Percentiles rank a stretch among this genome's conserved stretches.
Conservation (phyloP, 1,140 invertebrate species). For the Drosophila repleta region DNA sequence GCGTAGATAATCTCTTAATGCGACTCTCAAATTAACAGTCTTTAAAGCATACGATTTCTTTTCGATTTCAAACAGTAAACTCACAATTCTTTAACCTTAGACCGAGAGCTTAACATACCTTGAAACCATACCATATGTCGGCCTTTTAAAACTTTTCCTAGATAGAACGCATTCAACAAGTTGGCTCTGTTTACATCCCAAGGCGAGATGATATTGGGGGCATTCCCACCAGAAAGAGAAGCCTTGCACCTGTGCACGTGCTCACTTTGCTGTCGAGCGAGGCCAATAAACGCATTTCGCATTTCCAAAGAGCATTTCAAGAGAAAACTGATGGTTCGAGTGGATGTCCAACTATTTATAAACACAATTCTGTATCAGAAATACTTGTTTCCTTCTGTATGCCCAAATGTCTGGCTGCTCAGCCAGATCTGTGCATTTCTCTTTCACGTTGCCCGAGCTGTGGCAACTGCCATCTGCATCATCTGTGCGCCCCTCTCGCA, state of each 20-base stretch:
- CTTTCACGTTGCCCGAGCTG: slow-evolving; percentile 16
- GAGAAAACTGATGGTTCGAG: slow-evolving; percentile 19
- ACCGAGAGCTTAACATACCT: no score
- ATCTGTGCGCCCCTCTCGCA: slow-evolving; percentile 6
- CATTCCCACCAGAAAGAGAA: not conserved
- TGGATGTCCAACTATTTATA: slow-evolving; percentile 54
- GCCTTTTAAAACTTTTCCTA: no score
- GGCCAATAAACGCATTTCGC: slow-evolving; percentile 48
- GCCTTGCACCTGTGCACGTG: slow-evolving; percentile 29
- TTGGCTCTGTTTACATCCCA: not conserved
- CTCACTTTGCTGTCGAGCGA: slow-evolving; percentile 4
- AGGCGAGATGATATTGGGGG: not conserved
- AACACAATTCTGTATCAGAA: slow-evolving; percentile 30
- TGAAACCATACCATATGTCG: no score
- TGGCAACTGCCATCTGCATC: slow-evolving; percentile 32
- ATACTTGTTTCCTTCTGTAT: slow-evolving; percentile 44
- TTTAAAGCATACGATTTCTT: not conserved
- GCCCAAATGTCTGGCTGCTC: slow-evolving; percentile 63
- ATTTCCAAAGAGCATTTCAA: slow-evolving; percentile 35
- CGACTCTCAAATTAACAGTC: slow-evolving; percentile 15
- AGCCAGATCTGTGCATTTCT: slow-evolving; percentile 3
- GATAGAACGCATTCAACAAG: slow-evolving; percentile 23
- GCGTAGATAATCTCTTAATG: slow-evolving; percentile 16
- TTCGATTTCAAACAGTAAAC: not conserved
- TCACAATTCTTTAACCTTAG: not conserved